Evolutionary conservation across 2,797 vertebrate genomes (phyloP), one percentile per base, ranked within the genome.

Genomic region (Brotula barbata): DNA sequence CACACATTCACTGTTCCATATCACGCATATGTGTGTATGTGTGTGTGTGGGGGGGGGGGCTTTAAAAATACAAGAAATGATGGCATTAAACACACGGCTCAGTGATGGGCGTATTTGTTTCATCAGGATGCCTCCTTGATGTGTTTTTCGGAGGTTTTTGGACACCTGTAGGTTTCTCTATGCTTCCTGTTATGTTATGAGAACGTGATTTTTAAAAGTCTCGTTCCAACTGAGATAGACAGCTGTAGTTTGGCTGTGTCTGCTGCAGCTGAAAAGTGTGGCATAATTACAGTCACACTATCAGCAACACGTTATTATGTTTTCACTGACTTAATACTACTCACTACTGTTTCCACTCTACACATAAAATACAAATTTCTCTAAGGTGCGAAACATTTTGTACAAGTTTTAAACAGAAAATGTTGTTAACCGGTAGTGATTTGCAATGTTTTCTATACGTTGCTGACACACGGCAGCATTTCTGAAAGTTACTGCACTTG

Each of bases 51-150:
- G 36, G 20, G 14, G 17, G 20, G 1, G 39, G 37, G 21, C 11
- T 69, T 50, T 72, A 3, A 60, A 60, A 47, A 39, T 62, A 70
- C 56, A 39, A 46, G 10, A 40, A 50, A 58, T 44, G 2, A 21
- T 22, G 14, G 3, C 20, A 15, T 22, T 13, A 13, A 14, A 13
- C 11, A 22, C 23, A 16, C 14, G 7, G 9, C 22, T 46, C 23
- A 46, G 15, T 8, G 9, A 8, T 10, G 19, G 17, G 13, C 21
- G 3, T 31, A 3, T 47, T 14, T 16, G 15, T 23, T 22, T 28
- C 21, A 31, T 17, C 8, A 48, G 45, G 15, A 7, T 48, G 45
- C 17, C 2, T 39, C 37, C 4, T 39, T 39, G 37, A 28, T 28
- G 25, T 4, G 7, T 28, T 28, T 28, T 15, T 39, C n/a, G 37